Conservation (phyloP, 2,113 vertebrate species). For the Sclerurus mexicanus region DNA sequence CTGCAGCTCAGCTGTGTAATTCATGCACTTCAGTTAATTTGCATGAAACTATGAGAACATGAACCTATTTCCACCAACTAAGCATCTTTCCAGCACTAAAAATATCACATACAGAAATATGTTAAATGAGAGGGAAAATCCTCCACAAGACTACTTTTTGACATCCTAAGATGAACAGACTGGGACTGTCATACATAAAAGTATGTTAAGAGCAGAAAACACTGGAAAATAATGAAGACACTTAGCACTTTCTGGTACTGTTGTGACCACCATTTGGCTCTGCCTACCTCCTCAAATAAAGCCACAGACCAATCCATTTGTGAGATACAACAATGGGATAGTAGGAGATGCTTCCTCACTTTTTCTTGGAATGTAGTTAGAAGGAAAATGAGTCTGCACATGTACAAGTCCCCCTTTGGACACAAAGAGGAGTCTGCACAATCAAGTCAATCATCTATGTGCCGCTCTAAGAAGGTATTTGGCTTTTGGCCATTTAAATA, state of each 20-base stretch:
- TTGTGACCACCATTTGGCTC: neutral
- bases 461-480: neutral
- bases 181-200: neutral
- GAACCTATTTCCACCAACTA: neutral
- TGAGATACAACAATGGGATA: neutral
- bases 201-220: neutral
- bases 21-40: neutral
- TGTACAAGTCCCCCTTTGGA: neutral
- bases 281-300: neutral
- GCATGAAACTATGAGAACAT: neutral
- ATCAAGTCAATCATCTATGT: neutral
- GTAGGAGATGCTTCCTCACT: neutral
- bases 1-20: neutral
- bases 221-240: neutral
- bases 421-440: neutral
- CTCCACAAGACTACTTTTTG: neutral
- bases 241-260: neutral
- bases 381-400: neutral
- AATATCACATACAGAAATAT: neutral
- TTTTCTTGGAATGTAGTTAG: neutral
- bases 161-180: neutral
- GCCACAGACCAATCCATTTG: neutral
- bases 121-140: neutral
- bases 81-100: neutral
- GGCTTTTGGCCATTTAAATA: neutral